These are phyloP conservation scores for Poecilia wingei DNA, from an alignment of 2,797 vertebrate species.

Conservation along the genomic window DNA sequence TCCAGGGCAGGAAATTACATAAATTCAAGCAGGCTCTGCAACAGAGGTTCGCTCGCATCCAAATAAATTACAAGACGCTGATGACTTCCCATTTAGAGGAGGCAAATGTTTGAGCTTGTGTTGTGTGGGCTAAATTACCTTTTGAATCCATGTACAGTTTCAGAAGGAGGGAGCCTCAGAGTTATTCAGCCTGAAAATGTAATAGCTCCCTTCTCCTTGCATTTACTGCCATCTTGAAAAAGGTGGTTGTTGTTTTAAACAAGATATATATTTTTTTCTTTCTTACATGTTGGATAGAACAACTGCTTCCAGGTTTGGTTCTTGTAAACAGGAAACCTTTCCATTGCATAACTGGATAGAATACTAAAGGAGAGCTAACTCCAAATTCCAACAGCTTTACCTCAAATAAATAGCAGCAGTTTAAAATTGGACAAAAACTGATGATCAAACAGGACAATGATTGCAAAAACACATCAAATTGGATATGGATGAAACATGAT, in stretches of 20 bases:
- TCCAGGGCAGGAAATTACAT: conserved; percentile 22
- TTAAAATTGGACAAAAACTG: background rate
- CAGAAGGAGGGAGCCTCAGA: conserved; percentile 9
- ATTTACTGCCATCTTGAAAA: conserved; percentile 10
- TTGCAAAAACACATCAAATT: background rate
- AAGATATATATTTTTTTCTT: background rate
- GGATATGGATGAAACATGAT: background rate
- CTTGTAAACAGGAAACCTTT: conserved; percentile 11
- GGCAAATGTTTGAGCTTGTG: conserved; percentile 14
- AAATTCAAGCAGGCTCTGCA: conserved; percentile 15
- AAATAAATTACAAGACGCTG: conserved; percentile 1
- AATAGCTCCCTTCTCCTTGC: conserved; percentile 21
- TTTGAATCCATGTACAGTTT: conserved; percentile 5
- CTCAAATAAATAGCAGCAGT: background rate
- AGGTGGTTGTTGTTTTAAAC: conserved; percentile 16
- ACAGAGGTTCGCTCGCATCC: background rate
- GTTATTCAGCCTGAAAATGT: conserved; percentile 17
- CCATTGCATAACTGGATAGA: background rate
- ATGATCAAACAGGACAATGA: background rate
- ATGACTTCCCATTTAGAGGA: conserved; percentile 9
- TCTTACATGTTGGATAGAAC: conserved; percentile 14
- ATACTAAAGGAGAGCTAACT: background rate
- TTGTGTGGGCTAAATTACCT: conserved; percentile 19
- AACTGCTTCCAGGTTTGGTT: conserved; percentile 2
- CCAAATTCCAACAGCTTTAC: background rate